phyloP scores from a whole-genome alignment of 2,888 invertebrate species.

The Tortricodes alternella region DNA sequence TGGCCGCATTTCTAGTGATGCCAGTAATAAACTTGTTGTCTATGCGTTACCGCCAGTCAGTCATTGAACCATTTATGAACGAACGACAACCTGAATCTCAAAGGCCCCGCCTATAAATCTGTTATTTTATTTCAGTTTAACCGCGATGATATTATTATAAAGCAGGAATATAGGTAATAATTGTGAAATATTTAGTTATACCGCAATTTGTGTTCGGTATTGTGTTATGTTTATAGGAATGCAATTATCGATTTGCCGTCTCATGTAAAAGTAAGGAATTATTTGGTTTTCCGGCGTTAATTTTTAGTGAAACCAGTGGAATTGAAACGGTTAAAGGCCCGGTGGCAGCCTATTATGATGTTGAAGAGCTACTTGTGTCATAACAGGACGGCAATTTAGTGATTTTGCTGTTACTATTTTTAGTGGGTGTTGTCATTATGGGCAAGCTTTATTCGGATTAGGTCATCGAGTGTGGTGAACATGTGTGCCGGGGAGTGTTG shows the following conservation, averaged over 20 bases:
- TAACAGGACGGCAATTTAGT: constrained; percentile 53
- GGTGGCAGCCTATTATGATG: constrained; percentile 39
- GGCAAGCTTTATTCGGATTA: constrained; percentile 75
- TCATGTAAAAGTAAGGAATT: constrained; percentile 58
- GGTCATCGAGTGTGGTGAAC: constrained; percentile 78
- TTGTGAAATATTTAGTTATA: constrained; percentile 20
- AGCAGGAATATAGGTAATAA: constrained; percentile 65
- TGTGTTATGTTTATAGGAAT: constrained; percentile 42
- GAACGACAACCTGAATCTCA: constrained; percentile 70
- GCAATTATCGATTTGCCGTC: constrained; percentile 72
- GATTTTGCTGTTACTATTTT: constrained; percentile 82
- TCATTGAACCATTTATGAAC: constrained; percentile 73
- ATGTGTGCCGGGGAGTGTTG: constrained; percentile 75
- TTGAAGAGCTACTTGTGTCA: constrained; percentile 54
- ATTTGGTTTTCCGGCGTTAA: constrained; percentile 57
- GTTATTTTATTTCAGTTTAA: constrained; percentile 68
- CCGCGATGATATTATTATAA: constrained; percentile 75
- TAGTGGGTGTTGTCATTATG: constrained; percentile 83
- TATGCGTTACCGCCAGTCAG: constrained; percentile 47
- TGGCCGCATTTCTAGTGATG: constrained; percentile 29
- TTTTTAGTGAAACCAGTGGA: constrained; percentile 49
- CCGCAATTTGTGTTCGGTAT: constrained; percentile 17
- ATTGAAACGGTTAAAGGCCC: constrained; percentile 42
- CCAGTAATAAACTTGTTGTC: constrained; percentile 25
- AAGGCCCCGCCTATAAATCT: constrained; percentile 77